phyloP scores from a whole-genome alignment of 92 coral and sea anemone genomes.

The Micromussa lordhowensis region DNA sequence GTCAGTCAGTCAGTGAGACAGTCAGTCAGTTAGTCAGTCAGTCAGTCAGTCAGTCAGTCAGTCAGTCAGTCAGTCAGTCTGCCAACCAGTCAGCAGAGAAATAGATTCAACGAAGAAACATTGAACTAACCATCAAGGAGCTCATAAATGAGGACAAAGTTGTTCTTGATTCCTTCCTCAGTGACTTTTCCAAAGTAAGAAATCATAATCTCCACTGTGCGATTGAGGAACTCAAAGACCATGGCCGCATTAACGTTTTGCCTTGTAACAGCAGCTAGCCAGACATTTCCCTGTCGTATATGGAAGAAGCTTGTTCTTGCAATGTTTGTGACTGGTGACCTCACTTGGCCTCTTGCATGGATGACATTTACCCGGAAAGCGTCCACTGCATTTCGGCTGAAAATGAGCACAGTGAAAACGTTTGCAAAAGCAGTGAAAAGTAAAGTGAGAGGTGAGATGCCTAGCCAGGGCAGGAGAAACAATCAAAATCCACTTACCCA shows the following conservation, averaged over 20 bases:
- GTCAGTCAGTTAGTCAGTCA: too few species aligned
- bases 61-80: too few species aligned
- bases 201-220: slow-evolving; percentile 97
- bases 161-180: slow-evolving; percentile 97
- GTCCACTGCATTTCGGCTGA: slow-evolving; percentile 97
- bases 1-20: too few species aligned
- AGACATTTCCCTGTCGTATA: slow-evolving; percentile 97
- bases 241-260: slow-evolving; percentile 99
- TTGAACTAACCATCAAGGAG: slow-evolving; percentile 89
- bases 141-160: slow-evolving; percentile 98
- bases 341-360: slow-evolving; percentile 98
- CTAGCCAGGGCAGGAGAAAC: neutral
- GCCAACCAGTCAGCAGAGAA: too few species aligned
- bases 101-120: neutral
- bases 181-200: slow-evolving; percentile 99
- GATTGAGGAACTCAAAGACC: slow-evolving; percentile 96
- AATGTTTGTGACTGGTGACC: slow-evolving; percentile 98
- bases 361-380: slow-evolving; percentile 99
- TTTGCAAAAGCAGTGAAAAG: neutral
- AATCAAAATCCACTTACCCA: too few species aligned
- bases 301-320: slow-evolving; percentile 99
- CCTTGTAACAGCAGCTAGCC: slow-evolving; percentile 99
- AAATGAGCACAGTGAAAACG: neutral
- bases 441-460: neutral
- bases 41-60: too few species aligned